A percentile compares a stretch with the other conserved stretches of the same genome.
Conservation (phyloP, 2,113 vertebrate genomes). For the Thomomys bottae region DNA sequence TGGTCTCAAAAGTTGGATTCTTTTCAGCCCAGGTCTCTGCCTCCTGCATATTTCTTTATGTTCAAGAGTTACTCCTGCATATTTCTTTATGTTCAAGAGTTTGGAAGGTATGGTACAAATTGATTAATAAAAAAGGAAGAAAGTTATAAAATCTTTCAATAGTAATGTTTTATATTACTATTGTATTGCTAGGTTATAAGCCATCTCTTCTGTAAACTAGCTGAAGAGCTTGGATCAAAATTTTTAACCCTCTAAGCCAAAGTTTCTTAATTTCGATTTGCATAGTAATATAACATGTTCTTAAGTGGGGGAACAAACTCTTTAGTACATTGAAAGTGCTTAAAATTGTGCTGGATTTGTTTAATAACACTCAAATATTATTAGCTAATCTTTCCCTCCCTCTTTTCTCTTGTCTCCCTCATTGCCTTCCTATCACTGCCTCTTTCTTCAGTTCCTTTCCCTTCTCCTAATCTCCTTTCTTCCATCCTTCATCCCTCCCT, state of each 20-base stretch:
- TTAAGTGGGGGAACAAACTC: conserved; percentile 14
- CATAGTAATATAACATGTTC: conserved; percentile 5
- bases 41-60: not conserved
- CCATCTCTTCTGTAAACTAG: not conserved
- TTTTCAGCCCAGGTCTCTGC: not conserved
- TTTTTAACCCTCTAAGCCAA: not conserved
- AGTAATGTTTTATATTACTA: conserved; percentile 17
- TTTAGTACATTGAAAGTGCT: not conserved
- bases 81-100: conserved; percentile 1
- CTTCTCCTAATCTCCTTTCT: too few species aligned
- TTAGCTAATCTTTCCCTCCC: not conserved
- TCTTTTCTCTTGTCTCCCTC: not conserved
- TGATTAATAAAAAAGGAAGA: not conserved
- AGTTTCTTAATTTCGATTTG: conserved; percentile 16
- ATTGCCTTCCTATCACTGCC: rapidly evolving
- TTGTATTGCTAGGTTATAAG: conserved; percentile 5
- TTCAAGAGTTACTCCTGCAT: not conserved
- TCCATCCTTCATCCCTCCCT: not conserved
- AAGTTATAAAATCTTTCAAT: not conserved
- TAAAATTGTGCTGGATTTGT: not conserved
- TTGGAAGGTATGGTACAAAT: conserved; percentile 21
- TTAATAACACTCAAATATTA: conserved; percentile 26
- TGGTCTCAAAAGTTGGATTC: not conserved
- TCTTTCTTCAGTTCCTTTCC: rapidly evolving
- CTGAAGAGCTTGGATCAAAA: not conserved